These are phyloP conservation scores for Cervus canadensis DNA, from an alignment of 2,113 vertebrate genomes.

Conservation along the genomic window DNA sequence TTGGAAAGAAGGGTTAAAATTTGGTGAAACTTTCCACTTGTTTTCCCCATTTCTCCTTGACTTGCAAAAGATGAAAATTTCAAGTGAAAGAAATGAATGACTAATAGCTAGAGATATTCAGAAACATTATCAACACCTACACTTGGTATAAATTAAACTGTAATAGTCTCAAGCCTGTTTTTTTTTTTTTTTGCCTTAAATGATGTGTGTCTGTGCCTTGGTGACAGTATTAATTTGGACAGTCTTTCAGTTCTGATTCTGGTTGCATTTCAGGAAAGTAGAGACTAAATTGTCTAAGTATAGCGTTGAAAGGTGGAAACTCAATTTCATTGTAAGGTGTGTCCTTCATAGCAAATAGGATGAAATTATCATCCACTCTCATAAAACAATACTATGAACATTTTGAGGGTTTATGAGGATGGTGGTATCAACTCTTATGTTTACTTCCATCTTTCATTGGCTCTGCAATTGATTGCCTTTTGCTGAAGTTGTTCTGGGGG, in stretches of 20 bases:
- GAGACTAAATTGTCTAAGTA: neutral
- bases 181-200: neutral
- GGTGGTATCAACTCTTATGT: neutral
- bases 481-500: neutral
- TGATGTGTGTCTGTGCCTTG: neutral
- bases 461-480: neutral
- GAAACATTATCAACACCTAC: slow-evolving; percentile 33
- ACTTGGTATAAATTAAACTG: slow-evolving; percentile 26
- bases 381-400: neutral
- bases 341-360: neutral
- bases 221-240: neutral
- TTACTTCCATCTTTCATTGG: neutral
- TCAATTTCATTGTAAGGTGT: neutral
- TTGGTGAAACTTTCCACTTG: slow-evolving; percentile 24
- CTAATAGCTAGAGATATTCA: slow-evolving; percentile 31
- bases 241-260: neutral
- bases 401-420: neutral
- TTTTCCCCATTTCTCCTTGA: slow-evolving; percentile 5
- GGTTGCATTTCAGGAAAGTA: slow-evolving; percentile 11
- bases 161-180: neutral
- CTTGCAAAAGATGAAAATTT: neutral
- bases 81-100: slow-evolving; percentile 40
- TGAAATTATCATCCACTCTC: neutral
- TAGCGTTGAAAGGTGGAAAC: neutral
- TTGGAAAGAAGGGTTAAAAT: neutral